phyloP scores from a whole-genome alignment of 2,113 vertebrate genomes.

The Hydrochoerus hydrochaeris region DNA sequence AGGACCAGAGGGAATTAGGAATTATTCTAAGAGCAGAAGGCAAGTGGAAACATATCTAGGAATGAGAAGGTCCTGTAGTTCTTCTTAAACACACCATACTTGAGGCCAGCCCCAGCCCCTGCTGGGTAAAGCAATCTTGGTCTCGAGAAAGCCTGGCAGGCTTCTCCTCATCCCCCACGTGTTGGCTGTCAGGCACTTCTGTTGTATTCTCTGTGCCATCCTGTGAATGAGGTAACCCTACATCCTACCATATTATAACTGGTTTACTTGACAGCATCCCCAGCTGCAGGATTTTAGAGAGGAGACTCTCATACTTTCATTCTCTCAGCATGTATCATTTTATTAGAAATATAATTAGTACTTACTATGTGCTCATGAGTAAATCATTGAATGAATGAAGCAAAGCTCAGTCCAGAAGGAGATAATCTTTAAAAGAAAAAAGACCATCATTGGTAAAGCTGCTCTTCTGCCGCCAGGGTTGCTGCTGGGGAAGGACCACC shows the following conservation, averaged over 20 bases:
- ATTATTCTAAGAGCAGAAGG: background rate
- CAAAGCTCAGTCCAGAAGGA: background rate
- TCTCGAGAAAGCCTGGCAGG: background rate
- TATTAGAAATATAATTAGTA: background rate
- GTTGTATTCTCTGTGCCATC: background rate
- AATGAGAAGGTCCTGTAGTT: background rate
- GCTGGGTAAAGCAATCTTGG: rapidly evolving
- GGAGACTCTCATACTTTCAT: background rate
- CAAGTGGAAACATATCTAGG: background rate
- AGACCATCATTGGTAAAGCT: background rate
- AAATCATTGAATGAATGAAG: background rate
- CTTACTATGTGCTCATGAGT: background rate
- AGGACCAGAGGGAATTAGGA: too few relatives aligned
- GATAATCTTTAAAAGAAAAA: background rate
- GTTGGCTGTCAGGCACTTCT: background rate
- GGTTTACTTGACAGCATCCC: background rate
- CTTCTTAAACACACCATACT: background rate
- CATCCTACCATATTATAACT: background rate
- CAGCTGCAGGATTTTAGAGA: background rate
- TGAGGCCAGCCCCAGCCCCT: background rate
- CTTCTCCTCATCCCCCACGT: rapidly evolving
- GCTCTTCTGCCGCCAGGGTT: conserved; percentile 79
- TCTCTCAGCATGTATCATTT: background rate
- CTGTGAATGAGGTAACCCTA: background rate
- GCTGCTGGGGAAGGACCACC: conserved; percentile 86